phyloP scores from a whole-genome alignment of 2,797 vertebrate species.

The Lithobates sylvaticus region DNA sequence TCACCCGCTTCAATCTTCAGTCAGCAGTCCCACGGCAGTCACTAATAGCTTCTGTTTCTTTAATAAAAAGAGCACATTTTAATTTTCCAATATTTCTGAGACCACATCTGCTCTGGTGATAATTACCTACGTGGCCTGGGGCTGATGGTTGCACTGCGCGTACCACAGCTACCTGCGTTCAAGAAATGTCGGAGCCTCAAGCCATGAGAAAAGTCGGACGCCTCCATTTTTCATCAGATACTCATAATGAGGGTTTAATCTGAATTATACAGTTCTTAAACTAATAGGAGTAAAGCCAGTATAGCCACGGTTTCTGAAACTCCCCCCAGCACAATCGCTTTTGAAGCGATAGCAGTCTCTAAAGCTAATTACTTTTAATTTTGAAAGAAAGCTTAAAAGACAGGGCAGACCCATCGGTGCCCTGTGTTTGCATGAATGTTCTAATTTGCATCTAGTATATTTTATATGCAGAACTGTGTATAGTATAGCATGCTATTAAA shows the following conservation, averaged over 20 bases:
- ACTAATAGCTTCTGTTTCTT: slow-evolving; percentile 37
- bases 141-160: neutral
- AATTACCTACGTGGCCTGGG: slow-evolving; percentile 49
- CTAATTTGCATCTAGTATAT: too few species aligned
- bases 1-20: neutral
- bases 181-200: neutral
- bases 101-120: slow-evolving; percentile 39
- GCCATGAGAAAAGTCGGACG: neutral
- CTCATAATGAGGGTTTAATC: slow-evolving; percentile 40
- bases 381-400: neutral
- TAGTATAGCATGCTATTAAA: too few species aligned
- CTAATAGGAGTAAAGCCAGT: slow-evolving; percentile 6
- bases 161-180: neutral
- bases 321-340: neutral
- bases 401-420: neutral
- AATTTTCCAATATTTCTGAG: slow-evolving; percentile 44
- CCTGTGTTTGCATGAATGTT: neutral
- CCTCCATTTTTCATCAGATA: slow-evolving; percentile 11
- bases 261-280: slow-evolving; percentile 23
- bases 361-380: slow-evolving; percentile 32
- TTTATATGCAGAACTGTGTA: too few species aligned
- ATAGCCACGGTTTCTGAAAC: neutral
- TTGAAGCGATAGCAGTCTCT: neutral
- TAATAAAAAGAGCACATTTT: slow-evolving; percentile 45
- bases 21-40: slow-evolving; percentile 3